phyloP scores from a whole-genome alignment of 2,888 invertebrate species.

The Chymomyza caudatula region DNA sequence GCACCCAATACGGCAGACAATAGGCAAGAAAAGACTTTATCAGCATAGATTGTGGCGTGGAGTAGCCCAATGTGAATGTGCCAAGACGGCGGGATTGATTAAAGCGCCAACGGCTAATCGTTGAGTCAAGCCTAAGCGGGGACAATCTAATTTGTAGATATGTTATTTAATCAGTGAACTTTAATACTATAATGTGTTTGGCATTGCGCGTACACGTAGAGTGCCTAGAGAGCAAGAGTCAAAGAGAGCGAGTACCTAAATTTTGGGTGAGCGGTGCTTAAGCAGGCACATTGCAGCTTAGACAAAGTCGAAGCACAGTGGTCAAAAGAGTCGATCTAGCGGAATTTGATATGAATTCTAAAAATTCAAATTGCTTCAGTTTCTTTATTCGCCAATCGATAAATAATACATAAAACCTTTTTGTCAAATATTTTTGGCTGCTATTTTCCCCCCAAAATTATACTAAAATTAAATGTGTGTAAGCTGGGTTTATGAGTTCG shows the following conservation, averaged over 20 bases:
- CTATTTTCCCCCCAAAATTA: no score
- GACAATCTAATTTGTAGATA: constrained; percentile 29
- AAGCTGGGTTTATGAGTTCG: no score
- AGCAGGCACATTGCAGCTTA: background rate
- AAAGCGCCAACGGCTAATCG: constrained; percentile 56
- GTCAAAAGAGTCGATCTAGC: background rate
- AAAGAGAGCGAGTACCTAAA: background rate
- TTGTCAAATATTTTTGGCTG: no score
- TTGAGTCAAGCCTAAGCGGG: constrained; percentile 39
- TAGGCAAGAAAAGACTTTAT: background rate
- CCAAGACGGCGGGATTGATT: constrained; percentile 22
- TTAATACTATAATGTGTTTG: background rate
- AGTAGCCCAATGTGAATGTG: constrained; percentile 22
- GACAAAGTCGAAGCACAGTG: constrained; percentile 16
- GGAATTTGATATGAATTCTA: no score
- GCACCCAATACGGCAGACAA: constrained; percentile 27
- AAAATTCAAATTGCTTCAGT: no score
- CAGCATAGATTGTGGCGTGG: constrained; percentile 5
- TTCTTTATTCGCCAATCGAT: no score
- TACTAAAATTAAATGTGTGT: no score
- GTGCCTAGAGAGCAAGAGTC: background rate
- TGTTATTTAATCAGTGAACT: background rate
- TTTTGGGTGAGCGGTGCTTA: background rate
- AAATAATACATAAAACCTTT: no score
- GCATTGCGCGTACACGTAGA: background rate